Base-by-base conservation (phyloP, 1,140 invertebrate species). In the Grapholita molesta region DNA sequence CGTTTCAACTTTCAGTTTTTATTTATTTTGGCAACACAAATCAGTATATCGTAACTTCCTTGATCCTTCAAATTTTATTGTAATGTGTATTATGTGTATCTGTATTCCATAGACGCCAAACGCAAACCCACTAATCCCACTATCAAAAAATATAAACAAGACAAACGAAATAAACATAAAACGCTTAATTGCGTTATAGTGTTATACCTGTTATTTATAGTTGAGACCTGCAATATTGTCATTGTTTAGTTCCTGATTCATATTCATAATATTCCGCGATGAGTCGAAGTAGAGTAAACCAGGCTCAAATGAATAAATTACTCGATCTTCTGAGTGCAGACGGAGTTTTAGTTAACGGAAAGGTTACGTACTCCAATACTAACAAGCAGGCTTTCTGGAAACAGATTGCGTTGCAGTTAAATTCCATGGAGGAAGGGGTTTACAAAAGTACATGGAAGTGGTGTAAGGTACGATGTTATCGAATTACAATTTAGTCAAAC, bases 381-480 rank as follows among this genome's bases (percentile, higher is more conserved):
- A 81, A 70, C 23, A 73, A 73, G 67, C 70, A 75, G 24, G 70
- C 33, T 25, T 81, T 81, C 42, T 81, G 79, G 79, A 81, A 75
- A 67, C 71, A 70, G 3, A 69, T 81, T 2, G 77, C 79, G 4
- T 32, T 70, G 1, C 75, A 81, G 30, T 67, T 81, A 5, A 81
- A 81, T 25, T 69, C 72, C 7, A 71, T 81, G 11, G 71, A 81
- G 7, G 75, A 74, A 24, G 79, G 79, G 18, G 79, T 75, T 7
- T 75, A 75, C 71, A 81, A 81, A 48, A 81, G 77, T 71, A 76
- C 77, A 15, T 81, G 76, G 69, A 77, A 81, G 57, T 81, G 79
- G 79, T 79, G 75, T 65, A 81, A 81, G 69, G 79, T 81, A 69
- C 12, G 71, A 38, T 12, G 32, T 33, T 32, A 32, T 12, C 3